Evolutionary conservation across 2,888 invertebrate species (phyloP), one percentile per base, ranked within the genome.

Genomic region (Melanostoma scalare): DNA sequence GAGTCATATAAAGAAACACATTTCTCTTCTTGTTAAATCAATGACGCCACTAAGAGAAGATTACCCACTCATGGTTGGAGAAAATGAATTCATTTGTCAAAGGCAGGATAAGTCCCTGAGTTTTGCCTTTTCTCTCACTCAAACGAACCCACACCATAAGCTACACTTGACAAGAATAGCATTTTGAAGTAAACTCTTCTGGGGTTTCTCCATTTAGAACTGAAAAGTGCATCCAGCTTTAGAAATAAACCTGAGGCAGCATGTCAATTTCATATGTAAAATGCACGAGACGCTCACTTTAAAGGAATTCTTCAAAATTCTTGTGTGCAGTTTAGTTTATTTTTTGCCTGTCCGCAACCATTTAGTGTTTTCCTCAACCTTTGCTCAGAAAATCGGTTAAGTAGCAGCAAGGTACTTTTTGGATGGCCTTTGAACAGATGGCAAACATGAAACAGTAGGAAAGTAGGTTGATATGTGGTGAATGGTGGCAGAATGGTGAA

Each of bases 101-200:
- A 61, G 35, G 10, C 20, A 44, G 35, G 5, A 30, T 36, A 48
- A 61, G 9, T 61, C 36, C 48, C 30, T 3, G 42, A 44, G 42
- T n/a, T 50, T 63, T 5, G 5, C 0, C 4, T 33, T 36, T 44
- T 0, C 4, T 8, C 63, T 6, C 38, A 31, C 46, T 46, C 20
- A 46, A 61, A 46, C 46, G 60, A 46, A 61, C 46, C 46, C 60
- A 61, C 60, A 61, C 46, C 35, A 61, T 20, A 35, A 61, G 30
- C 36, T 48, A 6, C 30, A 63, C 48, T 50, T 30, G 20, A 38
- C 38, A 20, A 63, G 50, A 63, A 63, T 63, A 63, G 50, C 63
- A 63, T 50, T 63, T 50, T 63, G 63, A 38, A 63, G 63, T 63
- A 63, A 63, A 31, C 63, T 38, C 63, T 50, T 63, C n/a, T 63